phyloP scores from a whole-genome alignment of 2,113 vertebrate genomes.

The Cranoglanis bouderius region DNA sequence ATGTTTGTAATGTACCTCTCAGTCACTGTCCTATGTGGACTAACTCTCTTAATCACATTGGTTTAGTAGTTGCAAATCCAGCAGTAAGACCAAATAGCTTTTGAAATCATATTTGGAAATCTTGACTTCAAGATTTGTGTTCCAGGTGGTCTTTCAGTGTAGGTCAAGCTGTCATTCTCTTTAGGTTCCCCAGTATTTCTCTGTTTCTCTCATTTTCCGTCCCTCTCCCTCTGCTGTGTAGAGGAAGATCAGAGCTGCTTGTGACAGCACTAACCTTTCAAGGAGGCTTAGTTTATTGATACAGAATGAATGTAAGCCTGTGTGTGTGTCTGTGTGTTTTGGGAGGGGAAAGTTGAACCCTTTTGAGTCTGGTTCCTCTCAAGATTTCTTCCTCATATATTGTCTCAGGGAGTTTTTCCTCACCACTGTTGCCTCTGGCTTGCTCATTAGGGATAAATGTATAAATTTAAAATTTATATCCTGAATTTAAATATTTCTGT shows the following conservation, averaged over 20 bases:
- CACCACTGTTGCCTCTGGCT: too few species aligned
- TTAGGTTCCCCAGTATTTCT: background rate
- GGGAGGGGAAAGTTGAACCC: background rate
- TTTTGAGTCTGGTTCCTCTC: too few species aligned
- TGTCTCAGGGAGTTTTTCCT: too few species aligned
- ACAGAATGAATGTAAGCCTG: conserved; percentile 30
- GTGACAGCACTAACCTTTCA: conserved; percentile 60
- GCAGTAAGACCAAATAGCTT: background rate
- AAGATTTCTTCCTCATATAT: too few species aligned
- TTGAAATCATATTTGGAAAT: conserved; percentile 12
- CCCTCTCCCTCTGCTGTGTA: conserved; percentile 16
- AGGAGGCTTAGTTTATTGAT: conserved; percentile 52
- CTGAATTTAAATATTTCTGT: too few species aligned
- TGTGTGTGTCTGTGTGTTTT: background rate
- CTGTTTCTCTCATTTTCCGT: background rate
- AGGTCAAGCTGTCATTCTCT: conserved; percentile 12
- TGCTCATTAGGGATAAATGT: too few species aligned
- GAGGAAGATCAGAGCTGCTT: conserved; percentile 30
- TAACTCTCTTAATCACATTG: background rate
- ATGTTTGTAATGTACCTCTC: conserved; percentile 14
- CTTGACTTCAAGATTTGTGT: background rate
- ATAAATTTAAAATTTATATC: too few species aligned
- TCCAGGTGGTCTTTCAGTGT: background rate
- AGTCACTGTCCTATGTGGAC: background rate
- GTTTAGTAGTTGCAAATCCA: background rate